Evolutionary conservation across 2,797 vertebrate genomes (phyloP), one percentile per base, ranked within the genome.

Genomic region (Chrosomus eos): DNA sequence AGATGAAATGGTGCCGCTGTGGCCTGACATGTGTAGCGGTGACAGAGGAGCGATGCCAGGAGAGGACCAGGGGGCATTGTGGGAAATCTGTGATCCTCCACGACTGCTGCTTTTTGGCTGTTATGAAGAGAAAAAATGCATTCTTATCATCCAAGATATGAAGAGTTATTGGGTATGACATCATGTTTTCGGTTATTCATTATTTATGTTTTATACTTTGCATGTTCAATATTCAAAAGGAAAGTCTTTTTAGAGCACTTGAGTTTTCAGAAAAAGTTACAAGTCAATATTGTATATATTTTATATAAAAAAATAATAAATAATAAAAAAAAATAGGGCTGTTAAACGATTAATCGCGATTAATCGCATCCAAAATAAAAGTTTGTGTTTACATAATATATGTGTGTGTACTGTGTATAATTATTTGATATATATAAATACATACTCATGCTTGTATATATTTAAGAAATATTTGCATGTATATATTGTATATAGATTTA

Each of bases 11-110:
- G 89, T 71, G 85, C 90, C 83, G 10, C 83, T 62, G 8, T 89
- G 91, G 38, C 88, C 78, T 80, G 83, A 75, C 21, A 85, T 36
- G 55, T 88, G 92, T 45, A 90, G 79, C 1, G 93, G 83, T 0
- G 89, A 7, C 45, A 75, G 87, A 0, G 88, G 88, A 21, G 82
- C 75, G 78, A 91, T 84, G 64, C 88, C 91, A 1, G 83, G 64
- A 14, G 91, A 80, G 23, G 91, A 78, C 94, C 94, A 95, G 3
- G 75, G 66, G 21, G 0, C 75, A 90, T 85, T 92, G 3, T 89
- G 91, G 86, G 92, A 94, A 85, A 89, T 85, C 82, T 92, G 93
- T 0, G 90, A 88, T 4, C 87, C 79, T 16, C 88, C 72, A 9
- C 83, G 89, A 28, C 84, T 6, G 23, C 87, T 86, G 81, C 90